Evolutionary conservation across 2,113 vertebrate genomes (phyloP).

Genomic region (Onychostoma macrolepis): DNA sequence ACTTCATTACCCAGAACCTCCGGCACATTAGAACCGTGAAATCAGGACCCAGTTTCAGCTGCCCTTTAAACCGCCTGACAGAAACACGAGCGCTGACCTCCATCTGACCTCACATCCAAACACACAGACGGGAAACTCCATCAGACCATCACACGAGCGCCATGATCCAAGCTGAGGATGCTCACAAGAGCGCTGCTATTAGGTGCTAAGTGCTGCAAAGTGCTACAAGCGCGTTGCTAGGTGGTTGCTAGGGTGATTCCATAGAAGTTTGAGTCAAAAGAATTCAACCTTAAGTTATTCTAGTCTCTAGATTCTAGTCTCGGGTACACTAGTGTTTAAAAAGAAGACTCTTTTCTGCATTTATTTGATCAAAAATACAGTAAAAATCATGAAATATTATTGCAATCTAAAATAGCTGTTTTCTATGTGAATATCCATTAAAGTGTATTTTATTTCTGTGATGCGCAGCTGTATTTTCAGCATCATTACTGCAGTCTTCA

Average conservation of each 20-base stretch:
- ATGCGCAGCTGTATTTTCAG: not conserved
- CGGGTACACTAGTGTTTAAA: not conserved
- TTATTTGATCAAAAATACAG: not conserved
- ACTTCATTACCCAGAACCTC: slow-evolving; percentile 47
- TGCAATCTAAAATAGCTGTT: not conserved
- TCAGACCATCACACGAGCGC: not conserved
- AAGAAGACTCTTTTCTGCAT: not conserved
- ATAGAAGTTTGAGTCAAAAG: not conserved
- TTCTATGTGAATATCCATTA: not conserved
- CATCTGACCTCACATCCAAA: not conserved
- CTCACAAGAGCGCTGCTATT: not conserved
- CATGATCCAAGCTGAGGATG: not conserved
- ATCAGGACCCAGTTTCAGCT: not conserved
- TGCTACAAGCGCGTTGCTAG: not conserved
- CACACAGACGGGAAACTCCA: not conserved
- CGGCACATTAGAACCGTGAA: not conserved
- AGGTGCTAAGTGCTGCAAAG: not conserved
- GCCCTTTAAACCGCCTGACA: not conserved
- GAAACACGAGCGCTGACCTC: not conserved
- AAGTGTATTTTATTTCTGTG: not conserved
- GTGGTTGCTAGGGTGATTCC: not conserved
- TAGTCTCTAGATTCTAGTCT: not conserved
- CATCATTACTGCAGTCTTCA: not conserved
- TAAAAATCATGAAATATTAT: not conserved
- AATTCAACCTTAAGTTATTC: not conserved